These are phyloP conservation scores for Psittacula derbiana DNA, from an alignment of 2,797 vertebrate species.

Conservation along the genomic window DNA sequence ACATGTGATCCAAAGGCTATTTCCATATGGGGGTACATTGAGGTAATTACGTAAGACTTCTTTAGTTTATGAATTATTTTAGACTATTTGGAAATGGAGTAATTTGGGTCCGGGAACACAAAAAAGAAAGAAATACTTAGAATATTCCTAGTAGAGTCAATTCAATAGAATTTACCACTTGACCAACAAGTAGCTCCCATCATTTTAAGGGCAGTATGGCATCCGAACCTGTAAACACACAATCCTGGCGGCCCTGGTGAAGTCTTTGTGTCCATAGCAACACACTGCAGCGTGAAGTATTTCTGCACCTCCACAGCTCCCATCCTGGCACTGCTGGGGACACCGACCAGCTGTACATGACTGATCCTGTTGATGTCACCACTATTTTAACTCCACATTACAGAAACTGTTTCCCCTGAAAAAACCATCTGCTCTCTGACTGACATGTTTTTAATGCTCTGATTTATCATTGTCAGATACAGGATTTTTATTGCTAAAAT, in stretches of 20 bases:
- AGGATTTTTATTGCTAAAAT: constrained; percentile 69
- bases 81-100: background rate
- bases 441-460: constrained; percentile 69
- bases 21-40: background rate
- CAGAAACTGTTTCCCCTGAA: constrained; percentile 35
- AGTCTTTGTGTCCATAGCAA: background rate
- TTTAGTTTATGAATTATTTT: background rate
- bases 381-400: constrained; percentile 30
- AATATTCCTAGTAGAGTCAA: background rate
- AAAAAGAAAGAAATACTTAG: background rate
- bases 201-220: background rate
- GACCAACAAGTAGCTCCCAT: background rate
- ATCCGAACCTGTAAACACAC: background rate
- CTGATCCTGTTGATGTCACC: constrained; percentile 43
- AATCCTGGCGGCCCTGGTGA: background rate
- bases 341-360: background rate
- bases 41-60: background rate
- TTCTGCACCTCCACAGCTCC: background rate
- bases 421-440: constrained; percentile 60
- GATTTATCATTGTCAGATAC: constrained; percentile 73
- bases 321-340: constrained; percentile 11
- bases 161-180: background rate
- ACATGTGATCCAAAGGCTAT: background rate
- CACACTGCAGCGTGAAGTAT: background rate
- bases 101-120: background rate